A percentile compares a stretch with the other conserved stretches of the same genome.
Evolutionary conservation across 2,888 invertebrate species (phyloP).

Genomic region (Molorchus minor): DNA sequence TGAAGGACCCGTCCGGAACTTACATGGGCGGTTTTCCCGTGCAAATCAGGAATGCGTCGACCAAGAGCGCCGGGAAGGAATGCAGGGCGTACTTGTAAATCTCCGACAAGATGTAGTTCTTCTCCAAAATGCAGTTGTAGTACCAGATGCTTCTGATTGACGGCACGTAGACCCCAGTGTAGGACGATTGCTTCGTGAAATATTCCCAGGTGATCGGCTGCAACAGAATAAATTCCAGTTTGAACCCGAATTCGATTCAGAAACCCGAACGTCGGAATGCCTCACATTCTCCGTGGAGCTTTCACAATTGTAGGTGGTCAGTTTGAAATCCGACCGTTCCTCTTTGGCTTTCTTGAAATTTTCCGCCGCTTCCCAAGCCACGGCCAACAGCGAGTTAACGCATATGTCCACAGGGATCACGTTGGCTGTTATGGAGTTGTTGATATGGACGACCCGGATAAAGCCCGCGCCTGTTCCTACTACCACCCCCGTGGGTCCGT

Average conservation of each 20-base stretch:
- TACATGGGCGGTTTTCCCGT: constrained; percentile 46
- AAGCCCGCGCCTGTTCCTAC: constrained; percentile 65
- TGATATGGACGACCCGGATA: constrained; percentile 67
- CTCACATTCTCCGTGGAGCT: constrained; percentile 44
- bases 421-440: constrained; percentile 66
- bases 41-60: constrained; percentile 39
- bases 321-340: background rate
- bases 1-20: too few relatives aligned
- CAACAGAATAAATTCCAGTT: background rate
- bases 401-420: constrained; percentile 75
- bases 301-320: constrained; percentile 46
- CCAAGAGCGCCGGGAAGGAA: constrained; percentile 44
- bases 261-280: background rate
- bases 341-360: constrained; percentile 10
- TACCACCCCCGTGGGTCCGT: constrained; percentile 72
- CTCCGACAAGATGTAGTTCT: background rate
- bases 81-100: constrained; percentile 10
- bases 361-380: constrained; percentile 65
- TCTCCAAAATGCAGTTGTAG: background rate
- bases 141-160: constrained; percentile 12
- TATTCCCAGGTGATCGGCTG: background rate
- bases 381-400: constrained; percentile 69
- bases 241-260: background rate
- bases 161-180: background rate
- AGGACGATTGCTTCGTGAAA: background rate